A percentile compares a stretch with the other conserved stretches of the same genome.
Conservation (phyloP, 2,113 vertebrate species). For the Donacobius atricapilla region DNA sequence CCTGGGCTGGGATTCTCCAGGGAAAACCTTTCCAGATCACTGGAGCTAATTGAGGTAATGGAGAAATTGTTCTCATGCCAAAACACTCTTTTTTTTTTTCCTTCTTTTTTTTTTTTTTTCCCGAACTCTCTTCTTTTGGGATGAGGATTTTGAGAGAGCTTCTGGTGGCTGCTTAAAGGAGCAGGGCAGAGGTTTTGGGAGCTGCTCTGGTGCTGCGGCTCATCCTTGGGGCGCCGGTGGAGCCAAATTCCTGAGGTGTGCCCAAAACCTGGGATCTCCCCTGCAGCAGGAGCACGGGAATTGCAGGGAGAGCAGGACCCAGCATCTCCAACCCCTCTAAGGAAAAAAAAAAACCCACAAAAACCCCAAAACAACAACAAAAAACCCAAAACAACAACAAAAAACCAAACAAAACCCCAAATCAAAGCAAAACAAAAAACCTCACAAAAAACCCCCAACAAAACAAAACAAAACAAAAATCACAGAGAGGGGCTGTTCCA, state of each 20-base stretch:
- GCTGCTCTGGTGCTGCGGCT: too few species aligned
- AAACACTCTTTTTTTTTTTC: constrained; percentile 37
- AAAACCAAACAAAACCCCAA: too few species aligned
- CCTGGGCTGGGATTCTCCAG: constrained; percentile 69
- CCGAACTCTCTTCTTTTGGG: constrained; percentile 34
- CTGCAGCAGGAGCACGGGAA: constrained; percentile 32
- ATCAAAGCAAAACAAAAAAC: too few species aligned
- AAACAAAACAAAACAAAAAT: too few species aligned
- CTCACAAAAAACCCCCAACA: too few species aligned
- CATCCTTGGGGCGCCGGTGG: background rate
- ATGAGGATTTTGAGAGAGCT: constrained; percentile 61
- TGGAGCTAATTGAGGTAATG: constrained; percentile 80
- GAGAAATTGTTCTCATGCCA: constrained; percentile 79
- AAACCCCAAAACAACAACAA: too few species aligned
- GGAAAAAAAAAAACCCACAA: too few species aligned
- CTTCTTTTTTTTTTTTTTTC: background rate
- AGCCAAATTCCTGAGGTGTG: background rate
- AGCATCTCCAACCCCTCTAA: constrained; percentile 48
- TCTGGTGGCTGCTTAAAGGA: constrained; percentile 25
- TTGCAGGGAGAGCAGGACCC: constrained; percentile 30
- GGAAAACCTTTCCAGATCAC: constrained; percentile 79
- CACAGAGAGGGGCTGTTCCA: fast-evolving
- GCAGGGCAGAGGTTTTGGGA: background rate
- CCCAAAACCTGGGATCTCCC: constrained; percentile 24
- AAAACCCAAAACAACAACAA: too few species aligned